Percentiles rank a stretch among this genome's conserved stretches.
phyloP scores from a whole-genome alignment of 2,888 invertebrate species.

The Stictocephala bisonia region DNA sequence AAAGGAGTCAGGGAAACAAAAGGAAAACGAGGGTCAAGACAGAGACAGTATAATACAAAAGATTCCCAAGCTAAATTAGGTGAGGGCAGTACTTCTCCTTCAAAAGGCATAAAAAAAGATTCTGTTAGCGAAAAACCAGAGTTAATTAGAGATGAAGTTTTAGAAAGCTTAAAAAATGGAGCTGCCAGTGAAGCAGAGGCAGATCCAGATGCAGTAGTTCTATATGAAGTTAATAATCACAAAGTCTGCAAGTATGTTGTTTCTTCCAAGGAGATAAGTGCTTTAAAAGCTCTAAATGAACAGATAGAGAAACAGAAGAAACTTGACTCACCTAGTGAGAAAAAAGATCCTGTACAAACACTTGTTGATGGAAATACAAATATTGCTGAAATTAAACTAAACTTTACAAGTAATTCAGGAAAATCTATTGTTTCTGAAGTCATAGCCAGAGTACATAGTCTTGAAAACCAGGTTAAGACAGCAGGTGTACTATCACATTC shows the following conservation, averaged over 20 bases:
- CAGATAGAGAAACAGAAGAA: slow-evolving; percentile 52
- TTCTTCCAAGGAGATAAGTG: slow-evolving; percentile 58
- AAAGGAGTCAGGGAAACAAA: slow-evolving; percentile 42
- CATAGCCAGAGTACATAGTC: slow-evolving; percentile 47
- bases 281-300: slow-evolving; percentile 57
- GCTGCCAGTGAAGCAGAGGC: slow-evolving; percentile 53
- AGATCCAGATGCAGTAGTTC: slow-evolving; percentile 59
- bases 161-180: slow-evolving; percentile 53
- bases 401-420: slow-evolving; percentile 50
- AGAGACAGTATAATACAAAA: slow-evolving; percentile 52
- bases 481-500: not conserved
- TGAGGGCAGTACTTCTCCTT: slow-evolving; percentile 32
- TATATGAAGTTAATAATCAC: slow-evolving; percentile 57
- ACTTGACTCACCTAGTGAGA: slow-evolving; percentile 44
- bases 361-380: slow-evolving; percentile 54
- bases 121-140: slow-evolving; percentile 42
- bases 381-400: slow-evolving; percentile 55
- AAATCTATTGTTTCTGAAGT: slow-evolving; percentile 54
- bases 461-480: slow-evolving; percentile 16
- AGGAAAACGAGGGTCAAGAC: slow-evolving; percentile 41
- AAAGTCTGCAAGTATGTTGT: slow-evolving; percentile 59
- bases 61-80: slow-evolving; percentile 49
- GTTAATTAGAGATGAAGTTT: slow-evolving; percentile 53
- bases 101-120: slow-evolving; percentile 42
- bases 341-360: slow-evolving; percentile 47